Conservation (phyloP, 2,113 vertebrate genomes). For the Scomber scombrus region DNA sequence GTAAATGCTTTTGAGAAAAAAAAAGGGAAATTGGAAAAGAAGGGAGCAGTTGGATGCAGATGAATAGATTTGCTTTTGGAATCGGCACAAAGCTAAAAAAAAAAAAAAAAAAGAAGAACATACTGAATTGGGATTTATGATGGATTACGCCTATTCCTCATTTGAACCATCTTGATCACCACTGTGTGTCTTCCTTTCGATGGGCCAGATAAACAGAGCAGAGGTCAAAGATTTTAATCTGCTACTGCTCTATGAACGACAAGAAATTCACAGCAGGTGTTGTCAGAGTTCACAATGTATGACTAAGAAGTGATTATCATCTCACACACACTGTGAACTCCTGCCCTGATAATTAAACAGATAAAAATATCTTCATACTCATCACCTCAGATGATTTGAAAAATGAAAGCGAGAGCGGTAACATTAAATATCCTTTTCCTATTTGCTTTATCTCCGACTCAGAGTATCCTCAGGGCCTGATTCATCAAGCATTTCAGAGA, state of each 20-base stretch:
- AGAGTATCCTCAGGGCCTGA: neutral
- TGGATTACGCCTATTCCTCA: neutral
- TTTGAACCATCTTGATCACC: neutral
- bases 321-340: constrained; percentile 17
- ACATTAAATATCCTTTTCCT: constrained; percentile 27
- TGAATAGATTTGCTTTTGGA: neutral
- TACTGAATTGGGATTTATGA: neutral
- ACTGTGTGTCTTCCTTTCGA: neutral
- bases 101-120: neutral
- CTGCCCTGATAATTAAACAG: constrained; percentile 47
- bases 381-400: constrained; percentile 31
- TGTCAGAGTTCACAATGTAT: constrained; percentile 42
- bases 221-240: constrained; percentile 39
- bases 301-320: constrained; percentile 47
- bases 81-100: neutral
- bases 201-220: neutral
- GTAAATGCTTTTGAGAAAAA: constrained; percentile 8
- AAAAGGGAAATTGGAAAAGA: neutral
- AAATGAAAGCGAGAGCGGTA: neutral
- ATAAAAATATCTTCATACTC: constrained; percentile 41
- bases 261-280: constrained; percentile 31
- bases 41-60: neutral
- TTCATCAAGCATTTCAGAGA: constrained; percentile 1
- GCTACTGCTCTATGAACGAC: constrained; percentile 20
- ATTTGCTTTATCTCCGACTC: constrained; percentile 26